Percentiles rank a stretch among this genome's conserved stretches.
phyloP scores from a whole-genome alignment of 2,113 vertebrate species.

The Aegotheles bennettii region DNA sequence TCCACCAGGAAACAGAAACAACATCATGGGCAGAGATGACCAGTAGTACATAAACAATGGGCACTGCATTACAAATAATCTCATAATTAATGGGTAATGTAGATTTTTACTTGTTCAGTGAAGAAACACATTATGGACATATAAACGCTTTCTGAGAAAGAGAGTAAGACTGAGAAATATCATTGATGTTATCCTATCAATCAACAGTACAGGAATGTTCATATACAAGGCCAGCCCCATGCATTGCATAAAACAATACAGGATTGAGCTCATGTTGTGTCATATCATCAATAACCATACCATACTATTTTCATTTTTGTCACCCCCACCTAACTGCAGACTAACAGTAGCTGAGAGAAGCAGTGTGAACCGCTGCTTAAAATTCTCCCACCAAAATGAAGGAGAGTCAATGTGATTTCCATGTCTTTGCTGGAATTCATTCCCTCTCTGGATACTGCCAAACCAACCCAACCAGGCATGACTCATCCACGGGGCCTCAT shows the following conservation, averaged over 20 bases:
- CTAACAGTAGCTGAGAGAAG: neutral
- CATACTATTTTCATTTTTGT: neutral
- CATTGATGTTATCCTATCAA: neutral
- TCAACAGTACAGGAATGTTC: neutral
- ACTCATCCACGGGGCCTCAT: conserved; percentile 8
- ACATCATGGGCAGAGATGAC: neutral
- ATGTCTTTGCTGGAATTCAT: conserved; percentile 31
- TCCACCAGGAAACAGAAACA: neutral
- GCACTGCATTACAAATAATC: neutral
- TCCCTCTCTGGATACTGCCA: conserved; percentile 28
- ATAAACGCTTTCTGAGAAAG: neutral
- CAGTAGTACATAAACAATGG: neutral
- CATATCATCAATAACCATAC: neutral
- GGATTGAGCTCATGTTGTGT: neutral
- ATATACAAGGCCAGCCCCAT: neutral
- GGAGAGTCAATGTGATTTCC: conserved; percentile 24
- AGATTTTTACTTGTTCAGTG: neutral
- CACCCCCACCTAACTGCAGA: neutral
- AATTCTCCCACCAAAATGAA: neutral
- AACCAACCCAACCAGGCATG: conserved; percentile 8
- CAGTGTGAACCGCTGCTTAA: neutral
- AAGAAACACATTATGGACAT: neutral
- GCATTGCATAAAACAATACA: neutral
- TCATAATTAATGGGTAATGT: neutral
- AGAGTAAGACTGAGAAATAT: neutral